Percentiles rank a stretch among this genome's conserved stretches.
Conservation (phyloP, 1,140 invertebrate genomes). For the Antheraea pernyi region DNA sequence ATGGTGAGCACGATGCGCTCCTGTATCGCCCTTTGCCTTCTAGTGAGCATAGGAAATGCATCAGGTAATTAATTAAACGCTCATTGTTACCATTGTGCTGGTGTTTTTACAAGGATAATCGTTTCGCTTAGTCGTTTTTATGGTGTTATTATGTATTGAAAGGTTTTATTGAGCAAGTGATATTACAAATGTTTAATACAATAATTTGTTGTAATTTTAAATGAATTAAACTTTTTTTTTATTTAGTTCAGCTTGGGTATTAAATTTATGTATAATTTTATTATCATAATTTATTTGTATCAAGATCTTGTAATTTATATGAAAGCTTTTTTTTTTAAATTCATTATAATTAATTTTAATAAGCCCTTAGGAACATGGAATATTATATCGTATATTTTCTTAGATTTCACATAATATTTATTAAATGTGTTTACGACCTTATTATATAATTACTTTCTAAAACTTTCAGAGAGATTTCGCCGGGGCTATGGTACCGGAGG, state of each 20-base stretch:
- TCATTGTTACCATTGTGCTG: not conserved
- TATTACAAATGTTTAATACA: not conserved
- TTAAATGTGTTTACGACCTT: too few species aligned
- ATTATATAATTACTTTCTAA: not conserved
- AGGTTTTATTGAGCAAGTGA: not conserved
- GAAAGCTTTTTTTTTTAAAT: too few species aligned
- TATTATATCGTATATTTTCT: not conserved
- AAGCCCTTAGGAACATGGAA: not conserved
- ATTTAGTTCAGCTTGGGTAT: too few species aligned
- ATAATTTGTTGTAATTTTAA: not conserved
- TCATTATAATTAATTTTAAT: not conserved
- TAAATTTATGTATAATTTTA: too few species aligned
- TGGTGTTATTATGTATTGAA: not conserved
- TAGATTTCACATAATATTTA: not conserved
- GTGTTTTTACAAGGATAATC: too few species aligned
- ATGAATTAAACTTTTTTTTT: too few species aligned
- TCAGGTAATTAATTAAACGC: conserved; percentile 41
- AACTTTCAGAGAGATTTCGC: conserved; percentile 67
- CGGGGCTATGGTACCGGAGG: conserved; percentile 32
- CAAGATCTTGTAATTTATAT: too few species aligned
- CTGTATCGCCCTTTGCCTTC: conserved; percentile 45
- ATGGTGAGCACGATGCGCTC: conserved; percentile 38
- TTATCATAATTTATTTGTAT: too few species aligned
- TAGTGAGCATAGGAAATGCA: conserved; percentile 45
- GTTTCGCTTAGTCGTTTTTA: too few species aligned